Evolutionary conservation across 2,113 vertebrate genomes (phyloP).

Genomic region (Sorex araneus): DNA sequence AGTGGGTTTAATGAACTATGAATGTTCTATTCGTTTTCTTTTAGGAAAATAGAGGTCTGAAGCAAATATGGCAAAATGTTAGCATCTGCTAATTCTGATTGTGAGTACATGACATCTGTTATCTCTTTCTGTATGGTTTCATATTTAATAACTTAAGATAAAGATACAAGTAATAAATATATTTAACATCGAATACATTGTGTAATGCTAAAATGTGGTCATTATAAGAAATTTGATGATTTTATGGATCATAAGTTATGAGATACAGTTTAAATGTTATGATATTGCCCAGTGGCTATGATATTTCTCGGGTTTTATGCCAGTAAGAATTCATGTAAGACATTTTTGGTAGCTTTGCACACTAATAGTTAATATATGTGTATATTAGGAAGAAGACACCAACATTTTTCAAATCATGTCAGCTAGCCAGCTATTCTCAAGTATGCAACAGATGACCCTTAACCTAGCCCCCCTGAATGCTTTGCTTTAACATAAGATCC

Average conservation of each 20-base stretch:
- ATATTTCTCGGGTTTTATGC: conserved; percentile 14
- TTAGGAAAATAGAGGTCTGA: conserved; percentile 56
- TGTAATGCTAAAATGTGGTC: conserved; percentile 36
- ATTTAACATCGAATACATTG: conserved; percentile 59
- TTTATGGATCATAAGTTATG: conserved; percentile 30
- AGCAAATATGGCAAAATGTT: conserved; percentile 64
- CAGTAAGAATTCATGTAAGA: background rate
- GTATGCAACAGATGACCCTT: background rate
- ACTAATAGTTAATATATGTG: background rate
- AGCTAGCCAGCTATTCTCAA: background rate
- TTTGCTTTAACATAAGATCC: conserved; percentile 34
- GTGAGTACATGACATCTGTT: conserved; percentile 60
- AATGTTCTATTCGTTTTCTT: conserved; percentile 44
- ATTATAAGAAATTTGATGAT: conserved; percentile 26
- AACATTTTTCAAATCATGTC: background rate
- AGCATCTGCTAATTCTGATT: conserved; percentile 68
- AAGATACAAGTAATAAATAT: conserved; percentile 60
- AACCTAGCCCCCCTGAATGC: background rate
- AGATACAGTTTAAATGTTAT: conserved; percentile 26
- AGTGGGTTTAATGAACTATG: background rate
- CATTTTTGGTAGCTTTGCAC: background rate
- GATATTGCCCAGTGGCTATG: background rate
- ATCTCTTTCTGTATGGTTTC: conserved; percentile 51
- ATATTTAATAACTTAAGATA: conserved; percentile 73
- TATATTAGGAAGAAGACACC: background rate